Conservation (phyloP, 2,797 vertebrate genomes). For the Epinephelus malabaricus region DNA sequence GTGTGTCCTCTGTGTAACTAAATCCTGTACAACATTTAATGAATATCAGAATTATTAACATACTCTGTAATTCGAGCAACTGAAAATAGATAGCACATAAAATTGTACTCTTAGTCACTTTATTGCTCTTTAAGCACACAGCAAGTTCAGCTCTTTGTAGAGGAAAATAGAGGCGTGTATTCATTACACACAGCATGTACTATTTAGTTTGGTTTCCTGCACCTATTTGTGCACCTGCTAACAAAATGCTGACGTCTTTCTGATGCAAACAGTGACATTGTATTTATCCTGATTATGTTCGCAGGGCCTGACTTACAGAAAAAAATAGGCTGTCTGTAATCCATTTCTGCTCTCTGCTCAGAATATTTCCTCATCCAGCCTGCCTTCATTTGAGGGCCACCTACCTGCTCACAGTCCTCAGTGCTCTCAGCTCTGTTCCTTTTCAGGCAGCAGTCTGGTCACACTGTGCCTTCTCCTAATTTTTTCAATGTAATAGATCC, state of each 20-base stretch:
- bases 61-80: slow-evolving; percentile 43
- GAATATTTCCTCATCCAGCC: slow-evolving; percentile 43
- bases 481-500: slow-evolving; percentile 86
- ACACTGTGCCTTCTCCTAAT: slow-evolving; percentile 76
- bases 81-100: slow-evolving; percentile 43
- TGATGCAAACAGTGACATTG: slow-evolving; percentile 20
- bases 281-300: slow-evolving; percentile 19
- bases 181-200: background rate
- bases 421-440: slow-evolving; percentile 70
- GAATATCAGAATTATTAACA: slow-evolving; percentile 48
- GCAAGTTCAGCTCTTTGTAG: background rate
- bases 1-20: slow-evolving; percentile 40
- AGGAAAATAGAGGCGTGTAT: slow-evolving; percentile 21
- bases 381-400: slow-evolving; percentile 64
- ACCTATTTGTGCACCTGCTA: slow-evolving; percentile 42
- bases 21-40: slow-evolving; percentile 43
- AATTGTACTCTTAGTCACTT: slow-evolving; percentile 5
- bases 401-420: slow-evolving; percentile 83
- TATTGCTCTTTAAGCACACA: slow-evolving; percentile 14
- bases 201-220: background rate
- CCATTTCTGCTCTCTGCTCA: slow-evolving; percentile 39
- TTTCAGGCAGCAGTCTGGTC: slow-evolving; percentile 76
- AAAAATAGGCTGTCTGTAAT: slow-evolving; percentile 19
- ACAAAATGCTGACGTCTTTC: slow-evolving; percentile 9
- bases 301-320: slow-evolving; percentile 17